phyloP scores from a whole-genome alignment of 2,113 vertebrate species.

The Platysteira castanea region DNA sequence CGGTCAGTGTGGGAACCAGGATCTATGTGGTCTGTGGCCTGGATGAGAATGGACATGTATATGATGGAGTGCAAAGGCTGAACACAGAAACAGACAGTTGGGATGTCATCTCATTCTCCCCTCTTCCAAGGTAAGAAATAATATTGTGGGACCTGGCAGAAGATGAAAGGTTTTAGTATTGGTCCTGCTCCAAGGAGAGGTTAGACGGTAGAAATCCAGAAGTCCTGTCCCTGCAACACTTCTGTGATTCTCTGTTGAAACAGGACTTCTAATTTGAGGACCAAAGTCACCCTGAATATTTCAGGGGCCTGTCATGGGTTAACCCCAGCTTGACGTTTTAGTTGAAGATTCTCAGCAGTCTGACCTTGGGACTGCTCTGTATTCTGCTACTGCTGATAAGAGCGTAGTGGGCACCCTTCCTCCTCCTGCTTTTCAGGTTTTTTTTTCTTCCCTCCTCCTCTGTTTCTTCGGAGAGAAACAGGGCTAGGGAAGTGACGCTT shows the following conservation, averaged over 20 bases:
- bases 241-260: background rate
- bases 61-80: constrained; percentile 83
- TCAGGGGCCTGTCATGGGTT: too few species aligned
- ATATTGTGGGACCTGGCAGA: background rate
- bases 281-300: background rate
- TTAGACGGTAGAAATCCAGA: background rate
- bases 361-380: too few species aligned
- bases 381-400: too few species aligned
- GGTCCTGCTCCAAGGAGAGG: background rate
- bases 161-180: background rate
- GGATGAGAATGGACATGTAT: constrained; percentile 86
- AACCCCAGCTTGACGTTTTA: too few species aligned
- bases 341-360: too few species aligned
- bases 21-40: constrained; percentile 86
- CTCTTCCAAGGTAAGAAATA: constrained; percentile 29
- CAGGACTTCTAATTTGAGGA: background rate
- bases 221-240: background rate
- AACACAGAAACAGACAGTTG: constrained; percentile 72
- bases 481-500: too few species aligned
- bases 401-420: too few species aligned
- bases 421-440: too few species aligned
- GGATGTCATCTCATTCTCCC: constrained; percentile 85
- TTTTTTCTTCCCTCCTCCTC: too few species aligned
- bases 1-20: constrained; percentile 51
- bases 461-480: too few species aligned